A percentile compares a stretch with the other conserved stretches of the same genome.
Evolutionary conservation across 2,113 vertebrate genomes (phyloP).

Genomic region (Neogobius melanostomus): DNA sequence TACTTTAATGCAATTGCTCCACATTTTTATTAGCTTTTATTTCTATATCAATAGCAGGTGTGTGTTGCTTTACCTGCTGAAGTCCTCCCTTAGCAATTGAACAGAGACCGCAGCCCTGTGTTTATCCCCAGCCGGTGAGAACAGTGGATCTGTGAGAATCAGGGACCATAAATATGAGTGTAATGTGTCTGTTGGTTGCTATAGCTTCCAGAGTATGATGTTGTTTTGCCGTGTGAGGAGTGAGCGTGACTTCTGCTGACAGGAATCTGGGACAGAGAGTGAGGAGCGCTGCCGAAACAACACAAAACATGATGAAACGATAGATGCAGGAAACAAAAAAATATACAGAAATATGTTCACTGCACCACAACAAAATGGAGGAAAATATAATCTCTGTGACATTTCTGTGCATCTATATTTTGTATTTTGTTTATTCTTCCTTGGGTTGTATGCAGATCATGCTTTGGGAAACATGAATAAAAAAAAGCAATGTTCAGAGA

Average conservation of each 20-base stretch:
- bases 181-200: constrained; percentile 27
- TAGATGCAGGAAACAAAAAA: not conserved
- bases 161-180: constrained; percentile 29
- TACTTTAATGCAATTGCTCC: too few species aligned
- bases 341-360: not conserved
- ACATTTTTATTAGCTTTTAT: too few species aligned
- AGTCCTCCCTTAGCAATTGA: constrained; percentile 10
- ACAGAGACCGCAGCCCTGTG: not conserved
- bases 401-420: not conserved
- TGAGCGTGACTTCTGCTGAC: constrained; percentile 13
- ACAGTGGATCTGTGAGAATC: constrained; percentile 27
- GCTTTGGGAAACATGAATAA: not conserved
- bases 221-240: constrained; percentile 29
- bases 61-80: constrained; percentile 9
- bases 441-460: not conserved
- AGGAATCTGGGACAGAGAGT: constrained; percentile 3
- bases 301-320: not conserved
- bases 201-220: constrained; percentile 35
- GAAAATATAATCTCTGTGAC: not conserved
- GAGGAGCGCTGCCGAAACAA: constrained; percentile 1
- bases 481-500: not conserved
- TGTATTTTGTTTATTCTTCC: not conserved
- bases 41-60: not conserved
- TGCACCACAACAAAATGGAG: not conserved
- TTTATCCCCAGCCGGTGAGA: constrained; percentile 1